Percentiles rank a stretch among this genome's conserved stretches.
Conservation (phyloP, 2,113 vertebrate genomes). For the Acinonyx jubatus region DNA sequence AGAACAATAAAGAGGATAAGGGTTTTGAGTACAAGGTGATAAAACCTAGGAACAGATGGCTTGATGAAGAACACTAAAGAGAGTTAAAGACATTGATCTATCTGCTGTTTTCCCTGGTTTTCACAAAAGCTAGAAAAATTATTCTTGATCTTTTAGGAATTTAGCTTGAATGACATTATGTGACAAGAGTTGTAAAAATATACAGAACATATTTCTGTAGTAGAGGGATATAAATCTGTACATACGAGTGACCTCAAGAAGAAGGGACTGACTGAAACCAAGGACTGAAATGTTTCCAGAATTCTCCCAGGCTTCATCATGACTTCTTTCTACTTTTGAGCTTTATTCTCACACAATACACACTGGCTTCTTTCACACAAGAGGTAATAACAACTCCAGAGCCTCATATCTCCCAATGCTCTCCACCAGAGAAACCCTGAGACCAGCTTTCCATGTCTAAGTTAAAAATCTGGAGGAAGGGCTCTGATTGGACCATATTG, state of each 20-base stretch:
- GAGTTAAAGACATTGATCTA: background rate
- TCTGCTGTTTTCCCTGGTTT: background rate
- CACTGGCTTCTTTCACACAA: background rate
- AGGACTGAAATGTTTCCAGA: background rate
- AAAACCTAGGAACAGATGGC: slow-evolving; percentile 75
- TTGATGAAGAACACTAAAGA: background rate
- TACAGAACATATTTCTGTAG: slow-evolving; percentile 21
- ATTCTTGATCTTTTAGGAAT: background rate
- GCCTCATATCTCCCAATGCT: background rate
- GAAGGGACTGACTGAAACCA: background rate
- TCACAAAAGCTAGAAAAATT: slow-evolving; percentile 12
- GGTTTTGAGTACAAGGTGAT: slow-evolving; percentile 58
- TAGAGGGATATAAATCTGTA: background rate
- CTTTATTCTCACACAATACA: background rate
- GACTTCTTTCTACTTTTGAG: background rate
- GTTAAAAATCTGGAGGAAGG: background rate
- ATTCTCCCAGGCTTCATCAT: background rate
- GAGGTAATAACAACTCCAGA: background rate
- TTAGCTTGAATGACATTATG: slow-evolving; percentile 28
- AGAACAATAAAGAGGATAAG: slow-evolving; percentile 76
- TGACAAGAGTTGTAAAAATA: background rate
- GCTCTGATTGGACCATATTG: background rate
- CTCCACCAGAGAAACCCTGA: background rate
- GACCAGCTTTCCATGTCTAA: background rate
- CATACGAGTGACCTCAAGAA: background rate